Conservation (phyloP, 2,797 vertebrate genomes). For the Myotis pilosus region DNA sequence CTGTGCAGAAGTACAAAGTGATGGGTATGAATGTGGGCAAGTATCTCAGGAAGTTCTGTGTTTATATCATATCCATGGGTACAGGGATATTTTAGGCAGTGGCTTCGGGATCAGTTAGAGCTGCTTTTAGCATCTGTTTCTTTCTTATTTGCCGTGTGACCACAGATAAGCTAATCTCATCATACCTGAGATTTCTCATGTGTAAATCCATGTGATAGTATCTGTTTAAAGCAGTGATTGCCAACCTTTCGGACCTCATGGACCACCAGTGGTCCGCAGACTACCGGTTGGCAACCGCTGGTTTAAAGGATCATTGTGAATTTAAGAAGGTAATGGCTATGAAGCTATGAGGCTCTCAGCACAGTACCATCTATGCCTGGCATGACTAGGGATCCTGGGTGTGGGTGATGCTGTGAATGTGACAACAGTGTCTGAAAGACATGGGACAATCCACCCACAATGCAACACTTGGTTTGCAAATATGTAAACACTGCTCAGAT, state of each 20-base stretch:
- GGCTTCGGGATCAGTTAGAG: not conserved
- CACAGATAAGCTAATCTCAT: not conserved
- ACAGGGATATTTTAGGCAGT: not conserved
- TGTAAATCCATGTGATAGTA: rapidly evolving
- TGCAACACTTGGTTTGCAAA: not conserved
- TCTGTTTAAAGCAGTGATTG: not conserved
- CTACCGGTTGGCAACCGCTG: too few species aligned
- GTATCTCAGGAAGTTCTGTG: not conserved
- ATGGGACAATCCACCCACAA: not conserved
- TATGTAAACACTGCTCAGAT: not conserved
- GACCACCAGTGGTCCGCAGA: too few species aligned
- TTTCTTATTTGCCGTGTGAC: rapidly evolving
- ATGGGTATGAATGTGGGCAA: rapidly evolving
- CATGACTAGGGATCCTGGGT: not conserved
- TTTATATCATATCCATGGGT: rapidly evolving
- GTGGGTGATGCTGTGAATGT: not conserved
- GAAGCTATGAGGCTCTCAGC: not conserved
- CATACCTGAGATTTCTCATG: not conserved
- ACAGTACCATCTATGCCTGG: rapidly evolving
- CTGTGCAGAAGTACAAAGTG: rapidly evolving
- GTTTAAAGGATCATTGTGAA: not conserved
- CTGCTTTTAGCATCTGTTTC: not conserved
- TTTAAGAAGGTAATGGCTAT: rapidly evolving
- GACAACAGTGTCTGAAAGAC: too few species aligned
- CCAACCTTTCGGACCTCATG: too few species aligned